Percentiles rank a stretch among this genome's conserved stretches.
phyloP scores from a whole-genome alignment of 2,797 vertebrate species.

The Capromys pilorides region DNA sequence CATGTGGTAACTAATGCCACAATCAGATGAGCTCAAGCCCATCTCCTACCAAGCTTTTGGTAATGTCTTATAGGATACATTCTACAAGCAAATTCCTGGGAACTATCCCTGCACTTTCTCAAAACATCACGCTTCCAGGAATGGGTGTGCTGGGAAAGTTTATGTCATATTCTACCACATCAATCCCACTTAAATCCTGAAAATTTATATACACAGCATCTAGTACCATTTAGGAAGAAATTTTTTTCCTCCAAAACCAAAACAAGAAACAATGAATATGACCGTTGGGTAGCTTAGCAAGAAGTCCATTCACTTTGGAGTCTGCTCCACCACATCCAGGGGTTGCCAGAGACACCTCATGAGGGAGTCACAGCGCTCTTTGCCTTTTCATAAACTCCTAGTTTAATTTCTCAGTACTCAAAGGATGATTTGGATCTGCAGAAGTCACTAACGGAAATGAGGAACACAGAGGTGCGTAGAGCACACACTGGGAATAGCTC shows the following conservation, averaged over 20 bases:
- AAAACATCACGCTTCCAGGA: not conserved
- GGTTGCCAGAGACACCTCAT: slow-evolving; percentile 95
- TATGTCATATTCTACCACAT: not conserved
- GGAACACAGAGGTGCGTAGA: not conserved
- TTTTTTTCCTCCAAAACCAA: not conserved
- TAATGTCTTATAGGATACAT: not conserved
- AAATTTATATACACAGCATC: not conserved
- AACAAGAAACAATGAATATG: not conserved
- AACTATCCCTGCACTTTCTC: not conserved
- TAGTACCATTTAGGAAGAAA: not conserved
- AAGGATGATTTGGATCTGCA: slow-evolving; percentile 90
- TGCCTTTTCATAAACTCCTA: slow-evolving; percentile 93
- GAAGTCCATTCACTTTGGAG: slow-evolving; percentile 65
- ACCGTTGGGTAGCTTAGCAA: not conserved
- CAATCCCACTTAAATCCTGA: not conserved
- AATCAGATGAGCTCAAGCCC: not conserved
- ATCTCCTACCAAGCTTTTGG: not conserved
- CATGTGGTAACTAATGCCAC: not conserved
- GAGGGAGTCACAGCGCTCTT: slow-evolving; percentile 94
- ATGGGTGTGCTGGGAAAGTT: not conserved
- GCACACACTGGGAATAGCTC: not conserved
- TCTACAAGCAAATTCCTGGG: not conserved
- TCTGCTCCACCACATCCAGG: slow-evolving; percentile 88
- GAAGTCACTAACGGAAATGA: slow-evolving; percentile 25
- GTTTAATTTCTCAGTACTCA: slow-evolving; percentile 93